These are phyloP conservation scores for Limnothrissa miodon DNA, from an alignment of 2,113 vertebrate species.

Conservation along the genomic window DNA sequence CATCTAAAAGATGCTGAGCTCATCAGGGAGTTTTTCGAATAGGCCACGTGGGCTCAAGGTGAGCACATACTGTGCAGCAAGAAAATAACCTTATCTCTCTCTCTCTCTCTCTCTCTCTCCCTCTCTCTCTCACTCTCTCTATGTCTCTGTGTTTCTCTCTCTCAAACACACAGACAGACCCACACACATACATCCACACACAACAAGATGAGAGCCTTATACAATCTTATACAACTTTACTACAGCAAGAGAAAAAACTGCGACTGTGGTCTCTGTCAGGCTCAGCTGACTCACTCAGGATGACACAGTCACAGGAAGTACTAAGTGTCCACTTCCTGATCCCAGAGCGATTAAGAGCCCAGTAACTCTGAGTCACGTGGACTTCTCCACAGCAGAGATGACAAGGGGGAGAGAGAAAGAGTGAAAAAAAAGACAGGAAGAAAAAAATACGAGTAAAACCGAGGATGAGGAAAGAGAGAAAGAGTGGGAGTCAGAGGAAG, in stretches of 20 bases:
- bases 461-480: background rate
- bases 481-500: background rate
- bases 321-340: conserved; percentile 48
- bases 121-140: background rate
- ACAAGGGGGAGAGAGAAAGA: background rate
- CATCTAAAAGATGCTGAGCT: background rate
- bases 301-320: conserved; percentile 38
- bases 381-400: background rate
- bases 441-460: background rate
- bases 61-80: no score
- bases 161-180: background rate
- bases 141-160: no score
- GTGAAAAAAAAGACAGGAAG: background rate
- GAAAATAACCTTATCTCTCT: background rate
- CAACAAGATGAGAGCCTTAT: background rate
- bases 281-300: conserved; percentile 40
- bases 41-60: background rate
- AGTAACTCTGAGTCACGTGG: conserved; percentile 35
- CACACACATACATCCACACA: background rate
- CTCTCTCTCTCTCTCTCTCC: background rate
- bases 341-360: conserved; percentile 17
- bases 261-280: background rate
- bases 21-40: background rate
- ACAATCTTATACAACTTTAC: background rate
- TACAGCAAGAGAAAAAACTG: background rate